Evolutionary conservation across 2,888 invertebrate genomes (phyloP).

Genomic region (Dioctria rufipes): DNA sequence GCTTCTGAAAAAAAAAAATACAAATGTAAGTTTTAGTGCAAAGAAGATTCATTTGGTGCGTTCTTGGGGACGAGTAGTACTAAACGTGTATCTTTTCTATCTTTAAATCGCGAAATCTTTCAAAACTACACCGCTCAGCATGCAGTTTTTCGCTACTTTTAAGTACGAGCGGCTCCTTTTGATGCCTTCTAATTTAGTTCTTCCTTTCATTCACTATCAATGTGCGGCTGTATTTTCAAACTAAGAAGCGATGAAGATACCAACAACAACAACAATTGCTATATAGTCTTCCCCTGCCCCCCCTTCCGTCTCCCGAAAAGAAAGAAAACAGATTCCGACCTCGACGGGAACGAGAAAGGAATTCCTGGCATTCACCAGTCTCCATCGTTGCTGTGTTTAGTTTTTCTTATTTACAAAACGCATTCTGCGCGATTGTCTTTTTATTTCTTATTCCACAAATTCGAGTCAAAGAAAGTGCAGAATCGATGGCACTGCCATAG

Average conservation of each 20-base stretch:
- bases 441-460: constrained; percentile 28
- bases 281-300: no score
- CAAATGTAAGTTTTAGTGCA: constrained; percentile 29
- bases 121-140: constrained; percentile 7
- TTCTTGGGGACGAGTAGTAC: constrained; percentile 11
- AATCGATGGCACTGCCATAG: constrained; percentile 27
- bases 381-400: constrained; percentile 16
- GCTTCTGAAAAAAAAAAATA: constrained; percentile 68
- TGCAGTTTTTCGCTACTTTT: constrained; percentile 22
- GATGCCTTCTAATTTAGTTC: constrained; percentile 17
- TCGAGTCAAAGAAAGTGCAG: constrained; percentile 44
- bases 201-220: constrained; percentile 26
- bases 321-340: constrained; percentile 28
- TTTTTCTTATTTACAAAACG: constrained; percentile 11
- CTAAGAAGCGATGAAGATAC: constrained; percentile 48
- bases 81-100: constrained; percentile 17
- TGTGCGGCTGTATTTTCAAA: constrained; percentile 27
- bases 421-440: constrained; percentile 45
- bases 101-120: constrained; percentile 34
- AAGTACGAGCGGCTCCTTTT: constrained; percentile 37
- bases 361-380: constrained; percentile 27
- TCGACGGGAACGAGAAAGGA: constrained; percentile 36
- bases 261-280: constrained; percentile 45
- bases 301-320: not conserved
- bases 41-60: constrained; percentile 11